Conservation (phyloP, 2,888 invertebrate genomes). For the Drosophila nigricruria region DNA sequence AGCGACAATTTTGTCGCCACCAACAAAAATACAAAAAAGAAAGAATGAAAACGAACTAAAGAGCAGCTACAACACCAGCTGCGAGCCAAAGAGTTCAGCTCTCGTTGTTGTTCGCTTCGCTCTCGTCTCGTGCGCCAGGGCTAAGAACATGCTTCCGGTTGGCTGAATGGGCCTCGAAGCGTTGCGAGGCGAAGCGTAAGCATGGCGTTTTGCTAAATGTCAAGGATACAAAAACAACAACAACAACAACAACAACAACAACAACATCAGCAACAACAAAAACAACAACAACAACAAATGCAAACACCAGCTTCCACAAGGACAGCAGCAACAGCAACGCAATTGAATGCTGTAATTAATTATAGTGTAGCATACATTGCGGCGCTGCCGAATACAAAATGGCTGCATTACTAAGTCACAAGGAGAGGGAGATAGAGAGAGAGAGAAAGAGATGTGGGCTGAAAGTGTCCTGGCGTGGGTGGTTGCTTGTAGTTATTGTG, state of each 20-base stretch:
- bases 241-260: slow-evolving; percentile 25
- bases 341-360: slow-evolving; percentile 68
- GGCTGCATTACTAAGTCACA: slow-evolving; percentile 54
- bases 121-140: slow-evolving; percentile 7
- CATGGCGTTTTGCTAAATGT: slow-evolving; percentile 62
- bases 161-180: slow-evolving; percentile 34
- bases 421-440: background rate
- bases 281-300: background rate
- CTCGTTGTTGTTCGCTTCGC: slow-evolving; percentile 16
- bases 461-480: background rate
- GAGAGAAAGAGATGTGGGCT: background rate
- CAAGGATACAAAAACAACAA: slow-evolving; percentile 66
- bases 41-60: slow-evolving; percentile 4
- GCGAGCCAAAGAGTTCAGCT: slow-evolving; percentile 29
- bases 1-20: slow-evolving; percentile 41
- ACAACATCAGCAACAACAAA: slow-evolving; percentile 26
- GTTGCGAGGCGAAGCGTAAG: slow-evolving; percentile 23
- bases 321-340: slow-evolving; percentile 37
- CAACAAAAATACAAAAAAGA: slow-evolving; percentile 9
- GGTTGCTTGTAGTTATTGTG: background rate
- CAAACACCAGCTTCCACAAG: slow-evolving; percentile 38
- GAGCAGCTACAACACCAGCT: slow-evolving; percentile 28
- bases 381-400: slow-evolving; percentile 61
- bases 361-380: slow-evolving; percentile 69
- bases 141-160: slow-evolving; percentile 47